Base-by-base conservation (phyloP, 2,113 vertebrate genomes). In the Coptodon rendalli region DNA sequence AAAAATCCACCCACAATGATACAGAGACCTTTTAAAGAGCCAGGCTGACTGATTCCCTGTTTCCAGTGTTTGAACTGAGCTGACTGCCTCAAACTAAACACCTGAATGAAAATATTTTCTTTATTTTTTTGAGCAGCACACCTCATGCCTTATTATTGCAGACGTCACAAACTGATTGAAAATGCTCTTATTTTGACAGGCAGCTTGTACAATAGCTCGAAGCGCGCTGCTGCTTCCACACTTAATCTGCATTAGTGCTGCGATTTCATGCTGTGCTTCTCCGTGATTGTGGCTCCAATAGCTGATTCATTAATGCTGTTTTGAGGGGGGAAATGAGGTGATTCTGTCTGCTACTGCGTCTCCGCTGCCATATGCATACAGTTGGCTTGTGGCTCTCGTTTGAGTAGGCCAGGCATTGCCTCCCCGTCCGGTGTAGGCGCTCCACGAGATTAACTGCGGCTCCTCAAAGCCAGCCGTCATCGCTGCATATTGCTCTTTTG, bases 401-500 rank as follows among this genome's bases (percentile, higher is more conserved):
- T 89, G 89, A 94, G 91, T 91, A 89, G 91, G 81, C 91, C 90
- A 40, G 80, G 84, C 91, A 17, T 56, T 81, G 81, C 38, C 31
- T 40, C 80, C 81, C 71, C 34, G 50, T 89, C 87, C 91, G 79
- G 78, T 43, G 87, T 50, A 87, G 87, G 31, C 83, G 71, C 93
- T 93, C 73, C 83, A 82, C 80, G 29, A 94, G 94, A 93, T 95
- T 94, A 94, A 91, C 63, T 16, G 24, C 83, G 6, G 87, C 86
- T 73, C 89, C 87, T 94, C 82, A 45, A 90, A 93, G 89, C 83
- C 86, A 86, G 86, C 57, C 85, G 7, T 76, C 83, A 16, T 73
- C 24, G 31, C 88, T 87, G 87, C 87, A 86, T 81, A 92, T 90
- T 63, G 34, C 40, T 85, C 56, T 86, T 93, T 94, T 86, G 43